Base-by-base conservation (phyloP, 2,113 vertebrate genomes). In the Antigone vipio region DNA sequence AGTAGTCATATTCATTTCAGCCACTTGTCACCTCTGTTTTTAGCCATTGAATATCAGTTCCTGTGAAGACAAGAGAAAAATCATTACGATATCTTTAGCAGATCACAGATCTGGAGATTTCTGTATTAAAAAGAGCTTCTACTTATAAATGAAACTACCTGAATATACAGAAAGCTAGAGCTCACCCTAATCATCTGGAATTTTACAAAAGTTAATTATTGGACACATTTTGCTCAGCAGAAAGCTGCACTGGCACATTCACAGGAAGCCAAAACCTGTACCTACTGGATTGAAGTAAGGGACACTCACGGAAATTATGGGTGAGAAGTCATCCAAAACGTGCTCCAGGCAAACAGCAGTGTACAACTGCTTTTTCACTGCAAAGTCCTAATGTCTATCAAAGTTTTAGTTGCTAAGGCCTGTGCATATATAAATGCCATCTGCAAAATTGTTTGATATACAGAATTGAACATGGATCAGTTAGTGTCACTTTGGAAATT, bases 1-100 rank as follows among this genome's bases (percentile, higher is more conserved):
- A 96, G 93, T 95, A 94, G 98, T 98, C 9, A 78, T 97, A 98
- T 98, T 99, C 99, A 99, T 99, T 98, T 98, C 98, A 90, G 95
- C 97, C 98, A 91, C 97, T 98, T 97, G 83, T 88, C 97, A 84
- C 91, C 96, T 68, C 74, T 88, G 97, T 95, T 96, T 98, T 96
- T 98, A 97, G 98, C 98, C 98, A 98, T 98, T 97, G 97, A 98
- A 98, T 90, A 97, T 89, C 74, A 73, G 85, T 67, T 94, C 96
- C 92, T 97, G 96, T 88, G 88, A 95, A 94, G 78, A 81, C 1
- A 9, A 88, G 52, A 91, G 83, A 53, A 93, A 93, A 62, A 42
- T 32, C 42, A 53, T 71, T 87, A 62, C 2, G 4, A 15, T n/a
- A 66, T 56, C 79, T 88, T 87, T 23, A 32, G 23, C 20, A 5